Percentiles rank a stretch among this genome's conserved stretches.
Conservation (phyloP, 2,113 vertebrate genomes). For the Takifugu flavidus region DNA sequence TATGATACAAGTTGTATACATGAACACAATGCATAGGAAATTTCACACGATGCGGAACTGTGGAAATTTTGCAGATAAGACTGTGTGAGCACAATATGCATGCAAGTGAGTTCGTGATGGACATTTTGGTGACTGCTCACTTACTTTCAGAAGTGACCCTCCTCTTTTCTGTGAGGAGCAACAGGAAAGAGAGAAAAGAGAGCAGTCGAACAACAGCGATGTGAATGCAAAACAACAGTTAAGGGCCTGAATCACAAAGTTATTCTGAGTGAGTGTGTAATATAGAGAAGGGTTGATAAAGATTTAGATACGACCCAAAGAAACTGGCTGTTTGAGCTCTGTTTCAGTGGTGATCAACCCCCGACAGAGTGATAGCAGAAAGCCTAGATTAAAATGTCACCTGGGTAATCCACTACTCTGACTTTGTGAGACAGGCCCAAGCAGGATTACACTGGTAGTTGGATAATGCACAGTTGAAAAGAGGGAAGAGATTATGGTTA, state of each 20-base stretch:
- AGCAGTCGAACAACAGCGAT: conserved; percentile 61
- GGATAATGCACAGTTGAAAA: conserved; percentile 26
- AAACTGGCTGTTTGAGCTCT: conserved; percentile 1
- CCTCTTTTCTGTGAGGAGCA: conserved; percentile 79
- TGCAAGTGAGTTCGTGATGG: conserved; percentile 26
- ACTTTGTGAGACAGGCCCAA: conserved; percentile 46
- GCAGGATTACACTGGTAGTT: conserved; percentile 42
- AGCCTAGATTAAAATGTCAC: conserved; percentile 27
- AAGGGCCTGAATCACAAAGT: conserved; percentile 48
- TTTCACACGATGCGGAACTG: too few relatives aligned
- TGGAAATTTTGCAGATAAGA: background rate
- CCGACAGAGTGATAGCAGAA: conserved; percentile 3
- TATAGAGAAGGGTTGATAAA: conserved; percentile 9
- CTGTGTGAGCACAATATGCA: conserved; percentile 23
- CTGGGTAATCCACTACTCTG: conserved; percentile 21
- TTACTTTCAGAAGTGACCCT: conserved; percentile 84
- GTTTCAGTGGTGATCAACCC: conserved; percentile 32
- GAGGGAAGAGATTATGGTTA: conserved; percentile 8
- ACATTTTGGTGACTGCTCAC: conserved; percentile 54
- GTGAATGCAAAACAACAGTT: conserved; percentile 42
- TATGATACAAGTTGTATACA: background rate
- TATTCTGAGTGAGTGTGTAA: conserved; percentile 6
- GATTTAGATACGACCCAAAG: conserved; percentile 12
- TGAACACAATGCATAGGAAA: background rate
- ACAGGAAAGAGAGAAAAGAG: conserved; percentile 65